Percentiles rank a stretch among this genome's conserved stretches.
Conservation (phyloP, 2,113 vertebrate species). For the Dasypus novemcinctus region DNA sequence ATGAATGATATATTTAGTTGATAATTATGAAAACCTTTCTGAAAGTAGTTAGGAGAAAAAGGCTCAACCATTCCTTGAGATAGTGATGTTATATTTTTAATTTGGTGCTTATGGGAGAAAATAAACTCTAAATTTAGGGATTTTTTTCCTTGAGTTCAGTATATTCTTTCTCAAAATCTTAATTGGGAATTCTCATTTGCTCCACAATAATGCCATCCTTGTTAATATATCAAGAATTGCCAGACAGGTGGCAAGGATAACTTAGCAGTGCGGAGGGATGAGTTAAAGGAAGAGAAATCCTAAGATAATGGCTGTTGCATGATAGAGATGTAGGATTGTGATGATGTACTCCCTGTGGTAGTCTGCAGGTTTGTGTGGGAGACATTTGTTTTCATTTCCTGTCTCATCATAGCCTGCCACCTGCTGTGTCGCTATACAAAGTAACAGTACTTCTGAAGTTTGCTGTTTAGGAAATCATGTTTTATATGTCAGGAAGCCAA, state of each 20-base stretch:
- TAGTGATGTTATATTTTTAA: background rate
- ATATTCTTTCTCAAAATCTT: background rate
- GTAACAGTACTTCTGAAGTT: constrained; percentile 60
- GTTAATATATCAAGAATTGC: constrained; percentile 36
- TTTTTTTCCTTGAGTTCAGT: background rate
- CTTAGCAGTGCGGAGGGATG: background rate
- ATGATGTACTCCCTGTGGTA: background rate
- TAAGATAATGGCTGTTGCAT: background rate
- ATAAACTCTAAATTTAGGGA: background rate
- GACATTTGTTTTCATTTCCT: constrained; percentile 73
- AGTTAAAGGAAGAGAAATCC: background rate
- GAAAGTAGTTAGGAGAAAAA: background rate
- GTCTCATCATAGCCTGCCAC: constrained; percentile 70
- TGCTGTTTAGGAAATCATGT: constrained; percentile 49
- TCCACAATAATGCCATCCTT: background rate
- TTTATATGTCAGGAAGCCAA: constrained; percentile 55
- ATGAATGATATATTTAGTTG: background rate
- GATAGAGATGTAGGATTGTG: background rate
- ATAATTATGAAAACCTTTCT: background rate
- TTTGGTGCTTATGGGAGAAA: background rate
- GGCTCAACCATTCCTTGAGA: background rate
- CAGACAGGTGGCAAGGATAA: background rate
- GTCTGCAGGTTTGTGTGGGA: constrained; percentile 61
- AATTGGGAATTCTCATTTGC: background rate
- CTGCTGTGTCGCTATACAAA: constrained; percentile 73